A percentile compares a stretch with the other conserved stretches of the same genome.
phyloP scores from a whole-genome alignment of 1,140 invertebrate genomes.

The Pseudoatta argentina region DNA sequence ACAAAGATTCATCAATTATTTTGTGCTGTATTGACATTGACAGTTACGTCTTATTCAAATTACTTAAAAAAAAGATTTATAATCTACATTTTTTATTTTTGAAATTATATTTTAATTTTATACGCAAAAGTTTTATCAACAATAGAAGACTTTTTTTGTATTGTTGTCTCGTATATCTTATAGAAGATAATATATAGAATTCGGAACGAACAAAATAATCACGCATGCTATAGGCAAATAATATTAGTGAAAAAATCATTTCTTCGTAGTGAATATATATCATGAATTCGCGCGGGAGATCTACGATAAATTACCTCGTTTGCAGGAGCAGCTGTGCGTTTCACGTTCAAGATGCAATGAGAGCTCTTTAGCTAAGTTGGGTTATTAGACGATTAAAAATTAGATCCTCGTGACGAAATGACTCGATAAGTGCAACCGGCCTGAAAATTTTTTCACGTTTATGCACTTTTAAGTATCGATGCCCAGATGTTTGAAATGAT shows the following conservation, averaged over 20 bases:
- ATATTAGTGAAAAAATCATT: not conserved
- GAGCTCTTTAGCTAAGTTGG: conserved; percentile 30
- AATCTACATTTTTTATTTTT: not conserved
- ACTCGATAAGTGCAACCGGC: conserved; percentile 16
- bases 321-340: conserved; percentile 63
- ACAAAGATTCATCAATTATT: not conserved
- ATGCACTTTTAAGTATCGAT: conserved; percentile 35
- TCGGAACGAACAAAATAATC: not conserved
- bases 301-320: conserved; percentile 56
- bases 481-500: conserved; percentile 63
- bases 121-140: not conserved
- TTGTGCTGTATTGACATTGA: not conserved
- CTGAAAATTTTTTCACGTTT: conserved; percentile 18
- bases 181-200: not conserved
- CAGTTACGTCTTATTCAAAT: not conserved
- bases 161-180: not conserved
- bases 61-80: not conserved
- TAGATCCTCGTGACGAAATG: conserved; percentile 72
- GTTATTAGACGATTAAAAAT: conserved; percentile 70
- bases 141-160: not conserved
- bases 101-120: conserved; percentile 17
- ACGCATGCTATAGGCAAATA: not conserved
- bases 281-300: conserved; percentile 36
- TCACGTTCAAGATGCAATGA: conserved; percentile 62
- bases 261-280: not conserved